Conservation (phyloP, 1,140 invertebrate genomes). For the Hetaerina americana region DNA sequence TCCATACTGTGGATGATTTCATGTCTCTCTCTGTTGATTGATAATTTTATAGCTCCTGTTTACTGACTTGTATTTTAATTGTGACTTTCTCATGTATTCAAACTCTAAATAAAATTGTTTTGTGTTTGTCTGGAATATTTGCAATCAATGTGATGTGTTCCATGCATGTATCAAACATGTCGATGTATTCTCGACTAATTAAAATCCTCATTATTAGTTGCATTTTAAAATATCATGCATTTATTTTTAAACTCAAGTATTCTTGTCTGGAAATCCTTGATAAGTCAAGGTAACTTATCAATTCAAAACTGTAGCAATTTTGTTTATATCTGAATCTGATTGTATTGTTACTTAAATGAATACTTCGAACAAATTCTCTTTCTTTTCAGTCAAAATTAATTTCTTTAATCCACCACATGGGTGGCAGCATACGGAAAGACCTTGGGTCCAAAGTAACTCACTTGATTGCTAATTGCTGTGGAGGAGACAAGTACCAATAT, state of each 20-base stretch:
- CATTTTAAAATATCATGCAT: no score
- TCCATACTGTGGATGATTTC: no score
- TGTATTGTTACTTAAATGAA: not conserved
- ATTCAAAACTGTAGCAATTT: not conserved
- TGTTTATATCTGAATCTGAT: not conserved
- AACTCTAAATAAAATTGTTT: no score
- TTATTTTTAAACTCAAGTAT: not conserved
- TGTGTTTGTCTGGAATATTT: no score
- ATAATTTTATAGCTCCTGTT: no score
- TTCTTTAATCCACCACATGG: slow-evolving; percentile 72
- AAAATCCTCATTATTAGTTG: no score
- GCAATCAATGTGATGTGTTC: no score
- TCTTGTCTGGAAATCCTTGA: not conserved
- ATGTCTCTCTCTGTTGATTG: no score
- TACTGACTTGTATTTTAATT: no score
- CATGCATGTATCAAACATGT: no score
- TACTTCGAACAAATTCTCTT: not conserved
- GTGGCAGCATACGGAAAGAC: slow-evolving; percentile 81
- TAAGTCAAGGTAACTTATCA: not conserved
- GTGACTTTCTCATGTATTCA: no score
- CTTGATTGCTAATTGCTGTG: slow-evolving; percentile 73
- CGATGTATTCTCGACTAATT: no score
- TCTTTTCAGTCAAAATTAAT: not conserved
- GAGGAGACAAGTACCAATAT: slow-evolving; percentile 75
- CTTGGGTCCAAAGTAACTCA: slow-evolving; percentile 79